Evolutionary conservation across 2,888 invertebrate species (phyloP).

Genomic region (Caenorhabditis sp.): DNA sequence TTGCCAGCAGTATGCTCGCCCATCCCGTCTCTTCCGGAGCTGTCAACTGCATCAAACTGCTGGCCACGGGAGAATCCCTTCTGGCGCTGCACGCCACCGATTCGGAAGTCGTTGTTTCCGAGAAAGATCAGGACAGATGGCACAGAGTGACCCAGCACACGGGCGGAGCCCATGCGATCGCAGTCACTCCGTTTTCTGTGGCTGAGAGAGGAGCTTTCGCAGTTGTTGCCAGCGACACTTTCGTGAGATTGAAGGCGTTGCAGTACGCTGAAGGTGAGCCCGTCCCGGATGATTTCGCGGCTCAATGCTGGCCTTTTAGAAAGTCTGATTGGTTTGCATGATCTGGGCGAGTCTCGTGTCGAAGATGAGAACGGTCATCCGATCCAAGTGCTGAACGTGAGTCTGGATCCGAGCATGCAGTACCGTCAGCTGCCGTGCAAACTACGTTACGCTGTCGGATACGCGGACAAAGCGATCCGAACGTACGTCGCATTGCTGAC

Average conservation of each 20-base stretch:
- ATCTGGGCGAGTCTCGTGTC: slow-evolving; percentile 60
- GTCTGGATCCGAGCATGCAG: slow-evolving; percentile 65
- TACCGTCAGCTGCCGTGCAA: slow-evolving; percentile 65
- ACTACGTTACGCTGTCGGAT: slow-evolving; percentile 63
- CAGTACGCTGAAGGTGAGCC: slow-evolving; percentile 60
- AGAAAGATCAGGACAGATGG: slow-evolving; percentile 65
- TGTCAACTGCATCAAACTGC: slow-evolving; percentile 54
- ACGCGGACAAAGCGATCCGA: slow-evolving; percentile 62
- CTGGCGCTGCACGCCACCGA: slow-evolving; percentile 58
- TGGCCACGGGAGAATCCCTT: slow-evolving; percentile 58
- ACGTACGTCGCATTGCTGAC: slow-evolving; percentile 65
- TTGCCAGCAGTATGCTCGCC: slow-evolving; percentile 58
- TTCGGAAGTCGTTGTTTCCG: slow-evolving; percentile 62
- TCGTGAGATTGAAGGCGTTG: slow-evolving; percentile 60
- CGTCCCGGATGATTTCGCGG: no score
- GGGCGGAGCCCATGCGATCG: slow-evolving; percentile 62
- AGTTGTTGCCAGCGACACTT: slow-evolving; percentile 56
- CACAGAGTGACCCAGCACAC: slow-evolving; percentile 63
- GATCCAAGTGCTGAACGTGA: slow-evolving; percentile 60
- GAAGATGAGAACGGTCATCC: slow-evolving; percentile 57
- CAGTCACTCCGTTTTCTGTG: slow-evolving; percentile 58
- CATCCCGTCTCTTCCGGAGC: slow-evolving; percentile 60
- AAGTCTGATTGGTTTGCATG: slow-evolving; percentile 62
- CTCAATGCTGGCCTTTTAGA: slow-evolving; percentile 21
- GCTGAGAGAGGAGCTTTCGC: slow-evolving; percentile 61